Evolutionary conservation across 2,888 invertebrate genomes (phyloP).

Genomic region (Ectobius pallidus): DNA sequence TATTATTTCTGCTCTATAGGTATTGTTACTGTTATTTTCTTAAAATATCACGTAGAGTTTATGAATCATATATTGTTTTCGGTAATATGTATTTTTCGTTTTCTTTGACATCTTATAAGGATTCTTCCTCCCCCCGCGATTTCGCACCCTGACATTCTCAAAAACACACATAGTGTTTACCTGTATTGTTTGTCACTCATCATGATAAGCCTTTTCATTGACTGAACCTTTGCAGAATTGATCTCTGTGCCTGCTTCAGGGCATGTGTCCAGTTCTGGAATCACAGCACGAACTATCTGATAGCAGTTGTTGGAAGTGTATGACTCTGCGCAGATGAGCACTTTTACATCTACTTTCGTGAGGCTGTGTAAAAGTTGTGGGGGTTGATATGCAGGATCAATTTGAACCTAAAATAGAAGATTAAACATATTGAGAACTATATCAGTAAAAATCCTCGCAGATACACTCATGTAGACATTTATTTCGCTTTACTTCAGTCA

Average conservation of each 20-base stretch:
- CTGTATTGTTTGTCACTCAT: constrained; percentile 57
- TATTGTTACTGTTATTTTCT: too few species aligned
- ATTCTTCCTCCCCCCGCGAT: too few species aligned
- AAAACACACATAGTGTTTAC: too few species aligned
- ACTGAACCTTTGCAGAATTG: constrained; percentile 56
- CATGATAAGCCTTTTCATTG: constrained; percentile 64
- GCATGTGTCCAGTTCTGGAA: constrained; percentile 62
- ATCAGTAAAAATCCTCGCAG: neutral
- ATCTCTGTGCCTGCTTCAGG: constrained; percentile 52
- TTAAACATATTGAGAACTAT: neutral
- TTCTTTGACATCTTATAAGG: too few species aligned
- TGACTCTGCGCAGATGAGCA: constrained; percentile 66
- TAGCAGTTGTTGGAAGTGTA: constrained; percentile 72
- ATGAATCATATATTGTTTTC: too few species aligned
- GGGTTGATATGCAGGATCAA: constrained; percentile 76
- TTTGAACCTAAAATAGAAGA: constrained; percentile 63
- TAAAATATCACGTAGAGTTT: too few species aligned
- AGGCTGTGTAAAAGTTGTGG: constrained; percentile 74
- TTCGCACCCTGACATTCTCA: too few species aligned
- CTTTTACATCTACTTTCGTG: constrained; percentile 71
- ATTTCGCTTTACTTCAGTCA: too few species aligned
- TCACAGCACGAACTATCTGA: constrained; percentile 62
- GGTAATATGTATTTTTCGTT: too few species aligned
- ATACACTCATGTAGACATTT: too few species aligned
- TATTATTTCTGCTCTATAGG: too few species aligned